Base-by-base conservation (phyloP, 2,888 invertebrate species). In the Clostera curtula region DNA sequence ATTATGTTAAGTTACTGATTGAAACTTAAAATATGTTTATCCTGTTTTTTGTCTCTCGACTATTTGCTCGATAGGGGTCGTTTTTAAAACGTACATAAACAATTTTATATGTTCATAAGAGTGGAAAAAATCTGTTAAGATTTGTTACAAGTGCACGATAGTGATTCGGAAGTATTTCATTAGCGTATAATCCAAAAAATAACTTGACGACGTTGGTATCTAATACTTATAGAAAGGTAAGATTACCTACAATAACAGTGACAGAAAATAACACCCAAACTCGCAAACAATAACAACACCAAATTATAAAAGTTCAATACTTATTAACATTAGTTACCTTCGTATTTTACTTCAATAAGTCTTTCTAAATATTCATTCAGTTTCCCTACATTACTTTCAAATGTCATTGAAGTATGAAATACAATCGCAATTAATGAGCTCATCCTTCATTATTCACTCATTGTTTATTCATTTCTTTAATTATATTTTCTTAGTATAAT, bases 401-500 rank as follows among this genome's bases (percentile, higher is more conserved):
- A 79, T 77, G 76, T 76, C 75, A 74, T 72, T 77, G 79, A 80
- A 82, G 76, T 79, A 74, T 77, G 77, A 75, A 80, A 76, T 79
- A 74, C 79, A 76, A 75, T 80, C 73, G 77, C 76, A 72, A 74
- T 72, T 75, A 75, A 79, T 74, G 83, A 75, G 75, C 63, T 68
- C 70, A 68, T 73, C 55, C 65, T 69, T 79, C 72, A 74, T 64
- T 65, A 66, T 76, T 75, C 79, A 79, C 69, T 74, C 75, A 72
- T 80, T 79, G 77, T 83, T 82, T 79, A 82, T 77, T 77, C 65
- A 76, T 75, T 82, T 80, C 71, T 76, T 83, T 83, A 80, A 79
- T 83, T 80, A 82, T 79, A 80, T 80, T 77, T 80, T 82, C 82
- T 83, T 83, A 83, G 77, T 83, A 83, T 83, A 82, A 77, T 82